These are phyloP conservation scores for Hippocampus mohnikei DNA, from an alignment of 2,113 vertebrate genomes.

Conservation along the genomic window DNA sequence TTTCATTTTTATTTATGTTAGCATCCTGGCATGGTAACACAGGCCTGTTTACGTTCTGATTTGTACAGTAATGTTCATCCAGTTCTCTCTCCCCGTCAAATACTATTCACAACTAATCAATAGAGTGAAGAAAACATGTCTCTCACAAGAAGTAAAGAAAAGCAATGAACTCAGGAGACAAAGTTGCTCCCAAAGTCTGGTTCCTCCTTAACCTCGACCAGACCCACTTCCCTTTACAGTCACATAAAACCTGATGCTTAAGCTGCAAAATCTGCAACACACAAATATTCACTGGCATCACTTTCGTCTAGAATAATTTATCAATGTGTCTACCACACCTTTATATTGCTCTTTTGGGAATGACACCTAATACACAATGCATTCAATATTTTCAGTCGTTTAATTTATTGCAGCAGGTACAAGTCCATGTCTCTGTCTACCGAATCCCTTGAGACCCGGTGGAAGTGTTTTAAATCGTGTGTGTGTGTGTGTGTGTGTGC, in stretches of 20 bases:
- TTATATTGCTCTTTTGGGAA: slow-evolving; percentile 46
- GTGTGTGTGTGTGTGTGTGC: not conserved
- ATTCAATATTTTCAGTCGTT: slow-evolving; percentile 54
- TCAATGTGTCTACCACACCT: slow-evolving; percentile 46
- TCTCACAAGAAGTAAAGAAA: slow-evolving; percentile 6
- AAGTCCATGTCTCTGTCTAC: slow-evolving; percentile 23
- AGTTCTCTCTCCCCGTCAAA: not conserved
- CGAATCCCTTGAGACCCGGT: slow-evolving; percentile 24
- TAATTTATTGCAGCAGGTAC: slow-evolving; percentile 44
- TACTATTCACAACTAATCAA: not conserved
- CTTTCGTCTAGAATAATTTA: slow-evolving; percentile 42
- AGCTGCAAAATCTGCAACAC: slow-evolving; percentile 18
- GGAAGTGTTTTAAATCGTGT: slow-evolving; percentile 3
- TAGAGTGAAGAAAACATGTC: not conserved
- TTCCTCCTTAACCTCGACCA: slow-evolving; percentile 29
- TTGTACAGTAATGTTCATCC: not conserved
- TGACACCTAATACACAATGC: slow-evolving; percentile 45
- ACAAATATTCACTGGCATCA: slow-evolving; percentile 4
- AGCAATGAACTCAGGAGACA: slow-evolving; percentile 30
- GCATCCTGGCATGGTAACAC: not conserved
- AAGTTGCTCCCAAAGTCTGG: slow-evolving; percentile 27
- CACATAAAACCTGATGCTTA: slow-evolving; percentile 41
- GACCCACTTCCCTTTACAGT: slow-evolving; percentile 38
- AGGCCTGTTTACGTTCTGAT: not conserved
- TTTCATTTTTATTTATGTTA: not conserved